phyloP scores from a whole-genome alignment of 1,140 invertebrate genomes.

The Cardiocondyla obscurior region DNA sequence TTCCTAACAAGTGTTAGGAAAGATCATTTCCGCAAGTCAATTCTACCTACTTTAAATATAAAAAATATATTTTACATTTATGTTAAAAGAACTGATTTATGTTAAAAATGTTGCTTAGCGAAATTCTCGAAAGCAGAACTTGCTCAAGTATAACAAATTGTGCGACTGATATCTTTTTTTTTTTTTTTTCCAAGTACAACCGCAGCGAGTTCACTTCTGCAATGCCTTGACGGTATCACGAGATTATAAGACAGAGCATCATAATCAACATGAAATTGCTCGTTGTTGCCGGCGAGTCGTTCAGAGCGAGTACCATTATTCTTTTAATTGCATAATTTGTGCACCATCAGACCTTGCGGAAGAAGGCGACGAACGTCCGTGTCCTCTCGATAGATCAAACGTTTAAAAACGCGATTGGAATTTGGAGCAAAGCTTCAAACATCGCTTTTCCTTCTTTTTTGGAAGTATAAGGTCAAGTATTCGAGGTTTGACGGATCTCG shows the following conservation, averaged over 20 bases:
- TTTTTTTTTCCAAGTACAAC: background rate
- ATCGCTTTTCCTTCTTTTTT: background rate
- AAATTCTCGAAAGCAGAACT: background rate
- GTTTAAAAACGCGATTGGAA: background rate
- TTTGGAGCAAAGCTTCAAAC: background rate
- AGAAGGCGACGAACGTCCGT: constrained; percentile 36
- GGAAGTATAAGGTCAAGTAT: background rate
- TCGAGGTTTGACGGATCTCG: background rate
- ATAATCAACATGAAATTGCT: constrained; percentile 68
- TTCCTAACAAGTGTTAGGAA: background rate
- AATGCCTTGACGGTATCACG: background rate
- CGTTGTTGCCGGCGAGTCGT: constrained; percentile 41
- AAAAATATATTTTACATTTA: background rate
- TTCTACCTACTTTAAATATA: background rate
- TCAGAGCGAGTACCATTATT: constrained; percentile 58
- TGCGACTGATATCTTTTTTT: background rate
- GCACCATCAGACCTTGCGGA: constrained; percentile 41
- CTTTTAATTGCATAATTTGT: constrained; percentile 68
- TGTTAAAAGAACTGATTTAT: no score
- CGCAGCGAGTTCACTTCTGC: background rate
- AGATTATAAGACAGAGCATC: constrained; percentile 55
- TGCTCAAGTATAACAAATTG: background rate
- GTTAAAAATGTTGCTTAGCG: no score
- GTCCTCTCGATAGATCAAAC: background rate
- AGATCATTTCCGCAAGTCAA: background rate